phyloP scores from a whole-genome alignment of 2,888 invertebrate genomes.

The Agrotis exclamationis region DNA sequence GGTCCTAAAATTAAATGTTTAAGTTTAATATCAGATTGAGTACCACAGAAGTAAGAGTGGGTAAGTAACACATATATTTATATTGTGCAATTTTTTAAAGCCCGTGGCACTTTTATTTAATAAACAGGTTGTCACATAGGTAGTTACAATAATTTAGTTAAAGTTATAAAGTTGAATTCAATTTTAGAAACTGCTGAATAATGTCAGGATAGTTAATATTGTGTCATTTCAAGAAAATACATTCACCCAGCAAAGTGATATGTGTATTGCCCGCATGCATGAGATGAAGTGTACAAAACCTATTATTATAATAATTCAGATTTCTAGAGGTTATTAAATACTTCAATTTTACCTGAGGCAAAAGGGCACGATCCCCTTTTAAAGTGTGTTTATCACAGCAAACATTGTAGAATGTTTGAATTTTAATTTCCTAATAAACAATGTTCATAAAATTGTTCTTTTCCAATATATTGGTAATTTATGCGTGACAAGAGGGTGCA shows the following conservation, averaged over 20 bases:
- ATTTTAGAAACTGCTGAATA: background rate
- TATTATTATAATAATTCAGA: background rate
- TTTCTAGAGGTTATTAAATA: slow-evolving; percentile 5
- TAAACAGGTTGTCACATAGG: background rate
- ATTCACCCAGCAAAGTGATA: background rate
- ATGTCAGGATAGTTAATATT: background rate
- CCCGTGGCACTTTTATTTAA: background rate
- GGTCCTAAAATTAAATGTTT: slow-evolving; percentile 74
- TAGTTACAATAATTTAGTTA: too few species aligned
- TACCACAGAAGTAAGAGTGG: too few species aligned
- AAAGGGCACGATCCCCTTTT: too few species aligned
- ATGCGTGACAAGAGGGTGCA: slow-evolving; percentile 18
- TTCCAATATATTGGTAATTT: slow-evolving; percentile 24
- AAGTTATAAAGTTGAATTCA: too few species aligned
- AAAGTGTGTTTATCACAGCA: background rate
- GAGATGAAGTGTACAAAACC: background rate
- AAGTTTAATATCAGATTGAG: too few species aligned
- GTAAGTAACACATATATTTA: too few species aligned
- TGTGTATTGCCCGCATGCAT: background rate
- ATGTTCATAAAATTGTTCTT: slow-evolving; percentile 16
- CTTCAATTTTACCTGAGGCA: slow-evolving; percentile 17
- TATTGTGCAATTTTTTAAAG: background rate
- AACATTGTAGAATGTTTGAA: background rate
- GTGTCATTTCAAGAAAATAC: background rate
- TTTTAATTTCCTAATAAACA: background rate